Conservation (phyloP, 2,113 vertebrate genomes). For the Planiliza haematocheilus region DNA sequence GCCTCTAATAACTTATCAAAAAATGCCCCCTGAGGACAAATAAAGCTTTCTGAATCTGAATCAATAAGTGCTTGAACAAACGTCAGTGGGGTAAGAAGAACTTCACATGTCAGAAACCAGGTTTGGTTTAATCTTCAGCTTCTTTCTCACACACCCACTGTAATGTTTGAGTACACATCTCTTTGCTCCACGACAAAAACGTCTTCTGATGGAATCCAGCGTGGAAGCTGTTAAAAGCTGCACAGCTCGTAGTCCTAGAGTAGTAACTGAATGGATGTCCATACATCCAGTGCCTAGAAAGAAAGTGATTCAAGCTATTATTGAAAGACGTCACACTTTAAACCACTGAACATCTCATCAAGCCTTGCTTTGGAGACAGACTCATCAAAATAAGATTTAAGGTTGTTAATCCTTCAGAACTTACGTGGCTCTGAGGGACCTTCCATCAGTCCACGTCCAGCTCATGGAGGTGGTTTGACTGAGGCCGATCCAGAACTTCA, state of each 20-base stretch:
- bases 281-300: conserved; percentile 13
- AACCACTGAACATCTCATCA: background rate
- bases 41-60: too few relatives aligned
- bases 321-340: background rate
- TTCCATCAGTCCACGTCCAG: conserved; percentile 31
- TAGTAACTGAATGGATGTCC: background rate
- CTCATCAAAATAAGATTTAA: background rate
- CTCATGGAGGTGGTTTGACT: background rate
- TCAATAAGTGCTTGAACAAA: too few relatives aligned
- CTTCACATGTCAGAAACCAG: too few relatives aligned
- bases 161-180: rapidly evolving
- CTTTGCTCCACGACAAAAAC: background rate
- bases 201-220: rapidly evolving
- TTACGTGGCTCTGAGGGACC: background rate
- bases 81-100: too few relatives aligned
- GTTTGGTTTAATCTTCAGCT: too few relatives aligned
- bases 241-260: background rate
- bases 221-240: conserved; percentile 34
- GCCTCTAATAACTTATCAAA: too few relatives aligned
- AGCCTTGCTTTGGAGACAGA: too few relatives aligned
- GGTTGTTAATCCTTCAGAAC: background rate
- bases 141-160: too few relatives aligned
- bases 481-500: conserved; percentile 43
- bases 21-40: too few relatives aligned
- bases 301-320: background rate